phyloP scores from a whole-genome alignment of 2,797 vertebrate species.

The Lindbergichthys nudifrons region DNA sequence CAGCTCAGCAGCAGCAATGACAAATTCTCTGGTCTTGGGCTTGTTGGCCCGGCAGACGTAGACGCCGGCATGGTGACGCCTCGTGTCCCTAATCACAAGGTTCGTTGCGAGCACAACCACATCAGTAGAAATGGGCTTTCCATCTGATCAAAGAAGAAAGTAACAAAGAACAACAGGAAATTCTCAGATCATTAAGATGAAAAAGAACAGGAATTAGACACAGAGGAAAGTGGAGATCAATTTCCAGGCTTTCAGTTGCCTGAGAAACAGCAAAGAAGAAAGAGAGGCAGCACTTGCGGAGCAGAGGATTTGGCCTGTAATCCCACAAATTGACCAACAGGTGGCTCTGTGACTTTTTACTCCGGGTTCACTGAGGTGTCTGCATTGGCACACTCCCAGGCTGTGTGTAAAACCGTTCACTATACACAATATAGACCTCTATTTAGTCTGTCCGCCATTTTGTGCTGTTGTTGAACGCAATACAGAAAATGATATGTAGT shows the following conservation, averaged over 20 bases:
- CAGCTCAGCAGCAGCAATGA: slow-evolving; percentile 91
- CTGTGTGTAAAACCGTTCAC: slow-evolving; percentile 30
- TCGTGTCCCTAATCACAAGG: slow-evolving; percentile 91
- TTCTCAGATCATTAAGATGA: slow-evolving; percentile 28
- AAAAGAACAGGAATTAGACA: background rate
- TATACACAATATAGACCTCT: slow-evolving; percentile 35
- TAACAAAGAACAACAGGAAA: slow-evolving; percentile 25
- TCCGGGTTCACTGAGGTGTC: slow-evolving; percentile 13
- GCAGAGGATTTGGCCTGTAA: slow-evolving; percentile 41
- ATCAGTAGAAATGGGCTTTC: slow-evolving; percentile 93
- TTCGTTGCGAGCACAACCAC: slow-evolving; percentile 94
- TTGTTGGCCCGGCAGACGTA: slow-evolving; percentile 97
- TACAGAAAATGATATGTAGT: background rate
- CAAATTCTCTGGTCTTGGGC: slow-evolving; percentile 93
- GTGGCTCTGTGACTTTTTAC: slow-evolving; percentile 64
- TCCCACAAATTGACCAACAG: slow-evolving; percentile 61
- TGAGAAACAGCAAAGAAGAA: slow-evolving; percentile 46
- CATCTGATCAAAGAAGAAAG: slow-evolving; percentile 85
- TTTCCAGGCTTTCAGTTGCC: slow-evolving; percentile 46
- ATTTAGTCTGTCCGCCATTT: slow-evolving; percentile 38
- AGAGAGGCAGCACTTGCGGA: slow-evolving; percentile 2
- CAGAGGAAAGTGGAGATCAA: slow-evolving; percentile 26
- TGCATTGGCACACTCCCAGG: slow-evolving; percentile 16
- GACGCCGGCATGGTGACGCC: slow-evolving; percentile 91
- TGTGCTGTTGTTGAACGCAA: slow-evolving; percentile 5